Evolutionary conservation across 2,113 vertebrate genomes (phyloP), one percentile per base, ranked within the genome.

Genomic region (Aspidoscelis tigris): DNA sequence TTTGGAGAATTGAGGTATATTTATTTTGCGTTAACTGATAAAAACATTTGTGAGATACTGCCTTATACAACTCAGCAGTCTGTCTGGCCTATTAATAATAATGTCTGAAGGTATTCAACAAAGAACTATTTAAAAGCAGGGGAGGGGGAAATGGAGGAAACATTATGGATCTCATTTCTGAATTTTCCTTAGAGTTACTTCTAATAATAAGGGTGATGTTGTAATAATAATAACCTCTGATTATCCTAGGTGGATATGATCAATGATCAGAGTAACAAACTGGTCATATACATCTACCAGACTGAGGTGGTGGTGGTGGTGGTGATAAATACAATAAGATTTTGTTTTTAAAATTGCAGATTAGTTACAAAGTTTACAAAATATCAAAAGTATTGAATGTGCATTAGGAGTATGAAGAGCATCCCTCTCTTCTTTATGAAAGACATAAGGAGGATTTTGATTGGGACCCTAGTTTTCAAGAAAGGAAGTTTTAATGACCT

Each of bases 11-110:
- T 92, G 75, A 55, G 73, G 26, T 44, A 24, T 7, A 24, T 33
- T 81, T 76, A 85, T 90, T 78, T 77, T 82, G 80, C 78, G 22
- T 33, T 89, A 66, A 41, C 16, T 79, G 77, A 89, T 87, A 86
- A 84, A 33, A 82, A 79, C 41, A 81, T 3, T 85, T 55, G 75
- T 8, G 85, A 82, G 74, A 72, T 89, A 86, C 53, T 82, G 12
- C 78, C 78, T 89, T 77, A 47, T 65, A 78, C 22, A 24, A 66
- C 24, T 66, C 22, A 26, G 22, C 47, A 77, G 26, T 39, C 47
- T 43, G 85, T 78, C 87, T 78, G 78, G 78, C 70, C 39, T 26
- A 83, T 83, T 82, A 90, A 66, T 86, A 83, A 89, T 87, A 61
- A 39, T 86, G 11, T 65, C 75, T 79, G 84, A 80, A n/a, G 41